Conservation (phyloP, 2,113 vertebrate species). For the Sarotherodon lohbergeri region DNA sequence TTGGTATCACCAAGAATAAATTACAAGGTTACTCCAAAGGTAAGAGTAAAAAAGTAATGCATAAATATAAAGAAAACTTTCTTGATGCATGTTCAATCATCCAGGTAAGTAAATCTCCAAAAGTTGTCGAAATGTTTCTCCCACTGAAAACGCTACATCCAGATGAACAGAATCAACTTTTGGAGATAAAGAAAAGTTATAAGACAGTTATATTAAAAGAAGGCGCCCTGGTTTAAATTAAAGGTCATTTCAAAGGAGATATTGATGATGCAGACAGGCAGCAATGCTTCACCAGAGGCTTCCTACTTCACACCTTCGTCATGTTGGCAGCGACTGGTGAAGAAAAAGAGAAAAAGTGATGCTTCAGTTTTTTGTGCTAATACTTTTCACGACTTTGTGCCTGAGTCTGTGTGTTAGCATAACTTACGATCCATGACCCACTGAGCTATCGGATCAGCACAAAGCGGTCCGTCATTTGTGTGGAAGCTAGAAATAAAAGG, state of each 20-base stretch:
- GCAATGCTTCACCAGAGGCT: neutral
- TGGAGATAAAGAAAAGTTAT: neutral
- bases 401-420: neutral
- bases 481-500: neutral
- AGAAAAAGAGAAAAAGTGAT: neutral
- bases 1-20: neutral
- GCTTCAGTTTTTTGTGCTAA: fast-evolving
- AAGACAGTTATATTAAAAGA: neutral
- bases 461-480: fast-evolving
- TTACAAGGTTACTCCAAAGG: neutral
- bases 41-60: neutral
- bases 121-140: no score
- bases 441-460: neutral
- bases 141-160: no score
- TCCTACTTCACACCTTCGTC: neutral
- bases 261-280: fast-evolving
- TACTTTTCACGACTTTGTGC: neutral
- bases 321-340: neutral
- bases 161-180: no score
- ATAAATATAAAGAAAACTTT: no score
- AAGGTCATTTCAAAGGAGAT: neutral
- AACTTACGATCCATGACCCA: neutral
- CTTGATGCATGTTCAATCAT: no score
- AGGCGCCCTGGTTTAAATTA: neutral
- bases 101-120: no score